These are phyloP conservation scores for Dendrolimus kikuchii DNA, from an alignment of 1,140 invertebrate species.

Conservation along the genomic window DNA sequence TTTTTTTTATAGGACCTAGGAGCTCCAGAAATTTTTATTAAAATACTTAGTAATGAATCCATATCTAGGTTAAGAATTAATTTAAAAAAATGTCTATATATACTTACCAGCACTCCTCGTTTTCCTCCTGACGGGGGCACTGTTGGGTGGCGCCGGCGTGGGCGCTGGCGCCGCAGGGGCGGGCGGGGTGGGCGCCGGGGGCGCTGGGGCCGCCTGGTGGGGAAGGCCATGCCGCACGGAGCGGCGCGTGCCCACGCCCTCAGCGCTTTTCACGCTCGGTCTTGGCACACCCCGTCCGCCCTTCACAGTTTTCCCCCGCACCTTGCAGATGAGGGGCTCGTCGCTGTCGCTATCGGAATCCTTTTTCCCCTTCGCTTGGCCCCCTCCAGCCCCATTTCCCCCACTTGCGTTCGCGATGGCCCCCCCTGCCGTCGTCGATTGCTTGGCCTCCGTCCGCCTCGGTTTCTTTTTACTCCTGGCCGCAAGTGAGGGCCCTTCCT, in stretches of 20 bases:
- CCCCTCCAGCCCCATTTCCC: too few relatives aligned
- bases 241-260: slow-evolving; percentile 55
- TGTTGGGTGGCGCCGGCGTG: slow-evolving; percentile 14
- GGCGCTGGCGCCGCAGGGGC: slow-evolving; percentile 17
- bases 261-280: slow-evolving; percentile 28
- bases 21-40: too few relatives aligned
- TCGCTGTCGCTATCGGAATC: slow-evolving; percentile 84
- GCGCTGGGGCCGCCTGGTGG: slow-evolving; percentile 18
- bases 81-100: neutral
- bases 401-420: slow-evolving; percentile 2
- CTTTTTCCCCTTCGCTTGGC: slow-evolving; percentile 49
- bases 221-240: slow-evolving; percentile 48
- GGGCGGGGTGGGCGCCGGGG: slow-evolving; percentile 11
- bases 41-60: neutral
- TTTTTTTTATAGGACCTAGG: too few relatives aligned
- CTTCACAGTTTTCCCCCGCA: slow-evolving; percentile 64
- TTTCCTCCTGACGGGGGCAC: slow-evolving; percentile 14
- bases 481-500: slow-evolving; percentile 66
- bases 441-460: slow-evolving; percentile 28
- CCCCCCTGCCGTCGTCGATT: slow-evolving; percentile 20
- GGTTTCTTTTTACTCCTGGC: slow-evolving; percentile 51
- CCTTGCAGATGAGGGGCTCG: slow-evolving; percentile 84
- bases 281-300: slow-evolving; percentile 23
- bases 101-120: slow-evolving; percentile 74
- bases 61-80: neutral